Evolutionary conservation across 35 echinoderm and acorn worm genomes (phyloP).

Genomic region (Lytechinus variegatus): DNA sequence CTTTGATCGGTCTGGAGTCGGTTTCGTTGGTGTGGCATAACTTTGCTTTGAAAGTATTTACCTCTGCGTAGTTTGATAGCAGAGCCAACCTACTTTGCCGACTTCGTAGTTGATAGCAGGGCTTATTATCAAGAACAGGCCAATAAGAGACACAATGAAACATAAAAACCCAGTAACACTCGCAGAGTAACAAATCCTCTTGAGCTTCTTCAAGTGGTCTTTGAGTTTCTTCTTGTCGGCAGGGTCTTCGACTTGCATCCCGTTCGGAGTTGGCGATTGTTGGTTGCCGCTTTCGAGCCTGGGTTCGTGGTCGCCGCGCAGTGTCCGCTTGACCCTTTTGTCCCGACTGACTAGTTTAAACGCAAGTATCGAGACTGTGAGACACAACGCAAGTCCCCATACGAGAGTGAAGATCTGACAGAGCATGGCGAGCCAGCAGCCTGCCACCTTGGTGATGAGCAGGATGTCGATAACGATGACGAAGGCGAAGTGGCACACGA

Average conservation of each 20-base stretch:
- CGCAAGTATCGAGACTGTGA: background rate
- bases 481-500: constrained; percentile 17
- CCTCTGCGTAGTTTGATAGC: constrained; percentile 9
- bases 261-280: background rate
- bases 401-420: background rate
- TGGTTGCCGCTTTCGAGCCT: background rate
- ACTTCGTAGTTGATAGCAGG: background rate
- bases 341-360: background rate
- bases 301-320: background rate
- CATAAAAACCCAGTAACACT: background rate
- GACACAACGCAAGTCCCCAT: background rate
- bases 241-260: background rate
- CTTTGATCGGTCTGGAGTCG: no score
- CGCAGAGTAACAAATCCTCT: background rate
- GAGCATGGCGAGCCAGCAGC: background rate
- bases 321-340: constrained; percentile 3
- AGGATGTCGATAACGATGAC: constrained; percentile 36
- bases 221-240: background rate
- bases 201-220: constrained; percentile 20
- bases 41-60: background rate
- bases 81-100: background rate
- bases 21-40: background rate
- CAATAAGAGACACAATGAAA: background rate
- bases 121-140: background rate
- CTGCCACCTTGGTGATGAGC: background rate